These are phyloP conservation scores for Seira ritae DNA, from an alignment of 2,888 invertebrate species.

Conservation along the genomic window DNA sequence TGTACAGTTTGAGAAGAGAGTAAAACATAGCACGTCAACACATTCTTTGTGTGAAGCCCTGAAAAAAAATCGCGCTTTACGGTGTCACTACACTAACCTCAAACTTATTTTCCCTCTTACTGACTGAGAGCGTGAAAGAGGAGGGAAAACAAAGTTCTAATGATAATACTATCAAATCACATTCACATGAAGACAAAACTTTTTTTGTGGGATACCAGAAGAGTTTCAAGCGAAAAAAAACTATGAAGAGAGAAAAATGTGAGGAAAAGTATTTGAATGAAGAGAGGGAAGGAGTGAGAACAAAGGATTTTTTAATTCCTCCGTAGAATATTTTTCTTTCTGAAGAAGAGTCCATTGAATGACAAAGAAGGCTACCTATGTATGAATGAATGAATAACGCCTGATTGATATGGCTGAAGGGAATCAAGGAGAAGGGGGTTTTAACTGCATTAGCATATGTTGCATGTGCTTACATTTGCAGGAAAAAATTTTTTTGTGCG, in stretches of 20 bases:
- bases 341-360: neutral
- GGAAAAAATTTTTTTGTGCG: too few species aligned
- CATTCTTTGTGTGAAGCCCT: constrained; percentile 13
- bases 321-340: neutral
- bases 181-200: neutral
- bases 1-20: neutral
- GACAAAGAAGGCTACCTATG: neutral
- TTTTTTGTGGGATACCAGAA: neutral
- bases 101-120: neutral
- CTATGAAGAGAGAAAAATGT: neutral
- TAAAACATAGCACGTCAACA: neutral
- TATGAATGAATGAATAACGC: neutral
- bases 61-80: constrained; percentile 5
- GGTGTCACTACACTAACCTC: constrained; percentile 9
- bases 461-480: too few species aligned
- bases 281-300: neutral
- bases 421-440: too few species aligned
- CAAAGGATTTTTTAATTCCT: neutral
- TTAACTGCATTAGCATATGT: too few species aligned
- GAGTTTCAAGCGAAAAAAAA: neutral
- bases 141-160: constrained; percentile 9
- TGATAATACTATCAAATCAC: constrained; percentile 14
- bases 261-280: neutral
- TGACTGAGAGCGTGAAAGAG: neutral
- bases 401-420: neutral